These are phyloP conservation scores for Venturia canescens DNA, from an alignment of 1,140 invertebrate species.

Conservation along the genomic window DNA sequence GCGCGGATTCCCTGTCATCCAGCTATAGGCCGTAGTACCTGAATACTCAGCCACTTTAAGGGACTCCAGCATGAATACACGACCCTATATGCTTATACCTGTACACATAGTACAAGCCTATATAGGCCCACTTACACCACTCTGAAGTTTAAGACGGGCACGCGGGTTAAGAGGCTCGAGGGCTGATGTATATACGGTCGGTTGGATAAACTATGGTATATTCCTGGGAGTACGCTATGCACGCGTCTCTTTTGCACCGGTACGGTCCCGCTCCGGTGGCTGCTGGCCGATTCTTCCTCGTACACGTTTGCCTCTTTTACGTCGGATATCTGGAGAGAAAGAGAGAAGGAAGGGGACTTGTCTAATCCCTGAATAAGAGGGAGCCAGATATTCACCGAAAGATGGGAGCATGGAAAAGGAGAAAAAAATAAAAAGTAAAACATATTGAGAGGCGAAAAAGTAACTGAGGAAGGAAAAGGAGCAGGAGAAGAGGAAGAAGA, in stretches of 20 bases:
- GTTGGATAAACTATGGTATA: background rate
- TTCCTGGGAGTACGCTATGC: background rate
- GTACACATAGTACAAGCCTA: constrained; percentile 1
- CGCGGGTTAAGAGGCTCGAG: constrained; percentile 35
- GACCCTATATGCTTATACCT: background rate
- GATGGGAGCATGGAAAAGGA: background rate
- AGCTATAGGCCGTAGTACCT: constrained; percentile 47
- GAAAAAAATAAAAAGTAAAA: constrained; percentile 18
- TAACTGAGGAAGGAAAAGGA: background rate
- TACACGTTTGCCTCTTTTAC: constrained; percentile 5
- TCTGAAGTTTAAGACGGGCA: constrained; percentile 30
- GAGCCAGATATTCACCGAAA: constrained; percentile 22
- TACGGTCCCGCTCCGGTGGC: constrained; percentile 29
- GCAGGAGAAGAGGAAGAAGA: constrained; percentile 25
- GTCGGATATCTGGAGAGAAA: background rate
- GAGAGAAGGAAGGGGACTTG: constrained; percentile 22
- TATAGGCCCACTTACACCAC: constrained; percentile 25
- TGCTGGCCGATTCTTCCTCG: constrained; percentile 29
- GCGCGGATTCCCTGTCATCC: constrained; percentile 66
- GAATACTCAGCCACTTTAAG: constrained; percentile 46
- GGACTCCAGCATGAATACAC: constrained; percentile 28
- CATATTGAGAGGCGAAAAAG: constrained; percentile 17
- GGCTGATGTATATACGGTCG: constrained; percentile 35
- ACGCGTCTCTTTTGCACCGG: constrained; percentile 16
- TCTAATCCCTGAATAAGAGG: constrained; percentile 23